Evolutionary conservation across 2,113 vertebrate species (phyloP).

Genomic region (Melanerpes aurifrons): DNA sequence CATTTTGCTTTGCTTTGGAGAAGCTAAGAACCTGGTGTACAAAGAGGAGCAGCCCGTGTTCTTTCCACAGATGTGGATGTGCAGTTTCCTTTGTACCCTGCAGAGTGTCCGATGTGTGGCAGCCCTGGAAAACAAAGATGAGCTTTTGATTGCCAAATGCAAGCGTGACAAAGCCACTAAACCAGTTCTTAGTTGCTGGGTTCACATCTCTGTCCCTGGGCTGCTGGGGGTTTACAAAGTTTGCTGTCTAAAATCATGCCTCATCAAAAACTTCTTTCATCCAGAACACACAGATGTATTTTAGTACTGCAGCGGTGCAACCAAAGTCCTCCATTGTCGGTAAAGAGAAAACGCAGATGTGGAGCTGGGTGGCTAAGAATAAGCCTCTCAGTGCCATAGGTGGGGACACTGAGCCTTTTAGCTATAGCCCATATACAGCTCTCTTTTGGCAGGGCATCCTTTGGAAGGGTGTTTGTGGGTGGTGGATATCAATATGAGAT

Average conservation of each 20-base stretch:
- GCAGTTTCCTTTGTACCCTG: neutral
- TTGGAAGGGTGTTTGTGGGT: conserved; percentile 47
- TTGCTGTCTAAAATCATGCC: neutral
- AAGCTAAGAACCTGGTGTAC: neutral
- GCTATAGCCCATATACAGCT: conserved; percentile 37
- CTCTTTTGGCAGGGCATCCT: neutral
- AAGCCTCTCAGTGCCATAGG: conserved; percentile 14
- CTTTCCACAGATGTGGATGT: neutral
- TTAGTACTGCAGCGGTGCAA: neutral
- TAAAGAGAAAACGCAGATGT: neutral
- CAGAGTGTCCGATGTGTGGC: neutral
- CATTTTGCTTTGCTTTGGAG: neutral
- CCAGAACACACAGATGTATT: no score
- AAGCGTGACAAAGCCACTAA: neutral
- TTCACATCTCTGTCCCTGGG: neutral
- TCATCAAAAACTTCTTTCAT: neutral
- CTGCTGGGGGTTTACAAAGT: neutral
- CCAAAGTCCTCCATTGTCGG: neutral
- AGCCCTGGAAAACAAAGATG: neutral
- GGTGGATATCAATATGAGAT: conserved; percentile 43
- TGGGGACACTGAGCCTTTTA: neutral
- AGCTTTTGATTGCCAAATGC: neutral
- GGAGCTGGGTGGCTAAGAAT: conserved; percentile 31
- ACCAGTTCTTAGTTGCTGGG: neutral
- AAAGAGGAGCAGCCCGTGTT: neutral